Evolutionary conservation across 2,888 invertebrate species (phyloP), one percentile per base, ranked within the genome.

Genomic region (Chaetoderma sp.): DNA sequence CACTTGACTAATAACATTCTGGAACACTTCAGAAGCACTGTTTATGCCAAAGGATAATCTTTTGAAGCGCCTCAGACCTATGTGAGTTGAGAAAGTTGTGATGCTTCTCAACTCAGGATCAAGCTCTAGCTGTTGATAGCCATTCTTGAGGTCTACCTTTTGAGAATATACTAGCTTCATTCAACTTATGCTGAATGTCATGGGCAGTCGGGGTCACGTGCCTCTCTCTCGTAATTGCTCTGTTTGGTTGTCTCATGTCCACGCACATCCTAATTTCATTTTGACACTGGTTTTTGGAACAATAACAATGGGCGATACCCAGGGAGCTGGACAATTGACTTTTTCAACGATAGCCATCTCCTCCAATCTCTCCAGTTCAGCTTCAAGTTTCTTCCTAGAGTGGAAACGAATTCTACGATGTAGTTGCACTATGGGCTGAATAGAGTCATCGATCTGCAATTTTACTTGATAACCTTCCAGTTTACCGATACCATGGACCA

Each of bases 11-110:
- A 88, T 61, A 1, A 77, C 78, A 73, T 87, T 84, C 73, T 87
- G 85, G 65, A 86, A 87, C 1, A 85, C 73, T 74, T 87, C 88
- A 0, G 86, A 83, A 4, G 88, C 88, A 56, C 84, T 84, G 1
- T 63, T 70, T 10, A 72, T 64, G 4, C 76, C 76, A 63, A 75
- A 78, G 60, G 68, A 28, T 33, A 74, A 42, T 0, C 74, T 33
- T 60, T 75, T 74, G 60, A 70, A 76, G 42, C 71, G 47, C 13
- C 36, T 63, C 18, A 77, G 62, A n/a, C 73, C 74, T 1, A 63
- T 42, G 49, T 78, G 78, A 3, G 73, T 75, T 8, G 30, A 57
- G 57, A 75, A 78, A 4, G 75, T 74, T n/a, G 72, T 74, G 5
- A 76, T 73, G 25, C 61, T 68, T 65, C 72, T 58, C 0, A 80